Evolutionary conservation across 2,888 invertebrate species (phyloP), one percentile per base, ranked within the genome.

Genomic region (Cantharis rufa): DNA sequence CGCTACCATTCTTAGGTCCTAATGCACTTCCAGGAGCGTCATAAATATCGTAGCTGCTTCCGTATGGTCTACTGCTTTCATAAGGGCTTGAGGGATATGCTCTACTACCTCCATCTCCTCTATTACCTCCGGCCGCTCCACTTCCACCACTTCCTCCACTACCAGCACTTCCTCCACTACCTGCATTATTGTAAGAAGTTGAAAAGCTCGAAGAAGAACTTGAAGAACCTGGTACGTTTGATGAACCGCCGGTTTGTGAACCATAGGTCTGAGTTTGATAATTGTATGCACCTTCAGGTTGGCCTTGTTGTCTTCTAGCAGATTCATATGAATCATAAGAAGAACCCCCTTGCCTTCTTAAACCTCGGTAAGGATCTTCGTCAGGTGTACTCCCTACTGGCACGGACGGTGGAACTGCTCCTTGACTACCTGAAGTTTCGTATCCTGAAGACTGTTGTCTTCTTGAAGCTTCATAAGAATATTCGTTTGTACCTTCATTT

Each of bases 1-100:
- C 93, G 0, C 91, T 90, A 91, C 92, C 87, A 78, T 87, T 86
- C 81, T 83, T 88, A 83, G 90, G 88, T 83, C 90, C 85, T 64
- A 80, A 81, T 2, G 86, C 87, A 74, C 89, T 87, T 18, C 85
- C 88, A 3, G 89, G 89, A 16, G 89, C 87, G 1, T 90, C 89
- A 74, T 87, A 86, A 4, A 89, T 88, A 21, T 89, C 88, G 80
- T 90, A 91, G 81, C 89, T 90, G 78, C 89, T 89, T 1, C 88
- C 87, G 80, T 88, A 87, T 4, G 86, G 85, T 76, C 85, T 82
- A 74, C 84, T 77, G 70, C 82, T 84, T 74, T 81, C 78, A 71
- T 86, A 86, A 10, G 87, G 86, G 74, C 86, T 86, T 64, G 84
- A 83, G 1, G 80, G 79, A 71, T 86, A 84, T 5, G 82, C 79